Conservation (phyloP, 2,797 vertebrate genomes). For the Crax fasciolata region DNA sequence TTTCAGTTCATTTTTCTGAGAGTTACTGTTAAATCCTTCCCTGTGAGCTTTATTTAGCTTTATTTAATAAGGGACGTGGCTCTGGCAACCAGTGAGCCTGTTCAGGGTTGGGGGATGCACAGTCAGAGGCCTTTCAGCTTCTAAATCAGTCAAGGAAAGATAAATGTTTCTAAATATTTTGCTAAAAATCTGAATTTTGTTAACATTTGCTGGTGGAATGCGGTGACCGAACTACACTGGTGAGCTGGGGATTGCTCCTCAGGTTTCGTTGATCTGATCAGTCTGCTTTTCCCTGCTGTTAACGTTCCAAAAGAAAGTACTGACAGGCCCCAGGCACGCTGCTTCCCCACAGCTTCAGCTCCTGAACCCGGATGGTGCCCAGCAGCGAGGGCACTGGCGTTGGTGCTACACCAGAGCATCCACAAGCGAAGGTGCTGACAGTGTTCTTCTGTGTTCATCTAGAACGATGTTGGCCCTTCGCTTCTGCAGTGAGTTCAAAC, state of each 20-base stretch:
- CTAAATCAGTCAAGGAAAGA: background rate
- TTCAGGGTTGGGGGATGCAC: background rate
- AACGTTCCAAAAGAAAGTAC: no score
- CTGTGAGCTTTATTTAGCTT: background rate
- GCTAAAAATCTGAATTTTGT: background rate
- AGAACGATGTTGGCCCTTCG: background rate
- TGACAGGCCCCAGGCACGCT: background rate
- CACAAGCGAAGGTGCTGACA: background rate
- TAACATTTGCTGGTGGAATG: background rate
- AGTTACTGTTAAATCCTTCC: background rate
- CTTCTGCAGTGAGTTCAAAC: background rate
- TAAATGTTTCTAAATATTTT: accelerated
- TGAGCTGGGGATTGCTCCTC: background rate
- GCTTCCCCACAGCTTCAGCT: no score
- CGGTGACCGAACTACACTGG: background rate
- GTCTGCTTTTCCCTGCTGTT: background rate
- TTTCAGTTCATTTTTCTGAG: background rate
- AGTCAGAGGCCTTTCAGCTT: background rate
- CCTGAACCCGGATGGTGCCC: background rate
- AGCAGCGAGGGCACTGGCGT: no score
- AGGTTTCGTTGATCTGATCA: background rate
- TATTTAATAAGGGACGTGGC: background rate
- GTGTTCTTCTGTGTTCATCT: background rate
- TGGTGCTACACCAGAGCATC: background rate
- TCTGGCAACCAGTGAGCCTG: background rate